A percentile compares a stretch with the other conserved stretches of the same genome.
These are phyloP conservation scores for Alethe diademata DNA, from an alignment of 2,113 vertebrate species.

Conservation along the genomic window DNA sequence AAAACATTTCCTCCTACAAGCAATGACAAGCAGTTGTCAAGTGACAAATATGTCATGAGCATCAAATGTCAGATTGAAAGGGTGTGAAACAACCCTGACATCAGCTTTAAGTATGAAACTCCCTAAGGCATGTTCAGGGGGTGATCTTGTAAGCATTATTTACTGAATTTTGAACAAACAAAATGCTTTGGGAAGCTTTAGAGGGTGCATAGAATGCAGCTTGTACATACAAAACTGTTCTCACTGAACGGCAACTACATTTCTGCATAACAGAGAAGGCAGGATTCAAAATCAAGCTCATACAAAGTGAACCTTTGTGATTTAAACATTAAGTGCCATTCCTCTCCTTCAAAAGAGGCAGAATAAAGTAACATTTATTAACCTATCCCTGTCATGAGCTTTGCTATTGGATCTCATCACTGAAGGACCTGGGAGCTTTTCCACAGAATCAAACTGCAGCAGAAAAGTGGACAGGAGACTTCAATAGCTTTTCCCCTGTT, in stretches of 20 bases:
- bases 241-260: background rate
- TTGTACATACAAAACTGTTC: background rate
- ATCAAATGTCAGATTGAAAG: background rate
- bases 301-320: background rate
- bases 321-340: background rate
- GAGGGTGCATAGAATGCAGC: background rate
- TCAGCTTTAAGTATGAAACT: background rate
- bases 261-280: background rate
- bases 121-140: background rate
- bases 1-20: background rate
- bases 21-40: background rate
- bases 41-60: conserved; percentile 2
- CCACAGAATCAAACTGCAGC: background rate
- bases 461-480: background rate
- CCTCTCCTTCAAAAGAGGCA: background rate
- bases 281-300: background rate
- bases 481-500: background rate
- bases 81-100: conserved; percentile 13
- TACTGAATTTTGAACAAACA: background rate
- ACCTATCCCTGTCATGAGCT: background rate
- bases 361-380: background rate
- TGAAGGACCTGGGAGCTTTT: background rate
- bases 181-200: background rate
- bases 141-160: background rate
- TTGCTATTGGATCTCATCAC: background rate